Evolutionary conservation across 1,140 invertebrate genomes (phyloP).

Genomic region (Hetaerina americana): DNA sequence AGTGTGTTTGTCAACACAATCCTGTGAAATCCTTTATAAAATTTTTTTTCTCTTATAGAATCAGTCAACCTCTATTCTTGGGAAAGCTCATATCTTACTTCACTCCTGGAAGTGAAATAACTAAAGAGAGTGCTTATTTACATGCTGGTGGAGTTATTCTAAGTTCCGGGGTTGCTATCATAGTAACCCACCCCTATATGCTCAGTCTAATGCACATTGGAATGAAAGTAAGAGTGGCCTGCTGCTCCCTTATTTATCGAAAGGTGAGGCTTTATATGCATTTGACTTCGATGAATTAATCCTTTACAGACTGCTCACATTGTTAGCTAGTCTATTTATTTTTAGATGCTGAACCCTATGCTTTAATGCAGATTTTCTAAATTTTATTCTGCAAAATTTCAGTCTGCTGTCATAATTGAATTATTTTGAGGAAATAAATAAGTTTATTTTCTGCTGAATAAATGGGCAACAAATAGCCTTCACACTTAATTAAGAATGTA

Average conservation of each 20-base stretch:
- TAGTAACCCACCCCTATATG: constrained; percentile 66
- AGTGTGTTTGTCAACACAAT: background rate
- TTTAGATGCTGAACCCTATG: too few species aligned
- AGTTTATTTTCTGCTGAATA: too few species aligned
- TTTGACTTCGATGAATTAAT: too few species aligned
- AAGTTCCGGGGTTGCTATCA: constrained; percentile 50
- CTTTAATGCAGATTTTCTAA: too few species aligned
- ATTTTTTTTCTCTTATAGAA: constrained; percentile 36
- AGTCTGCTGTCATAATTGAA: too few species aligned
- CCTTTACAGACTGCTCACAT: too few species aligned
- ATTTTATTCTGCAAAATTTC: too few species aligned
- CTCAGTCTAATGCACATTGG: constrained; percentile 58
- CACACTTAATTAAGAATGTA: too few species aligned
- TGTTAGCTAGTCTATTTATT: too few species aligned
- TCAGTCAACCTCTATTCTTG: constrained; percentile 40
- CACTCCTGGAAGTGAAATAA: constrained; percentile 23
- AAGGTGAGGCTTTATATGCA: too few species aligned
- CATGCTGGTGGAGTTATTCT: constrained; percentile 53
- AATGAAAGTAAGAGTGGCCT: constrained; percentile 64
- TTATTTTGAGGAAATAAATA: too few species aligned
- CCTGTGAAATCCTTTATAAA: constrained; percentile 26
- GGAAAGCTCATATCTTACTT: constrained; percentile 40
- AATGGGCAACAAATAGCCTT: too few species aligned
- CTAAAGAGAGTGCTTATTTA: constrained; percentile 42
- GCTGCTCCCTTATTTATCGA: constrained; percentile 66